phyloP scores from a whole-genome alignment of 1,140 invertebrate genomes.

The Apis laboriosa region DNA sequence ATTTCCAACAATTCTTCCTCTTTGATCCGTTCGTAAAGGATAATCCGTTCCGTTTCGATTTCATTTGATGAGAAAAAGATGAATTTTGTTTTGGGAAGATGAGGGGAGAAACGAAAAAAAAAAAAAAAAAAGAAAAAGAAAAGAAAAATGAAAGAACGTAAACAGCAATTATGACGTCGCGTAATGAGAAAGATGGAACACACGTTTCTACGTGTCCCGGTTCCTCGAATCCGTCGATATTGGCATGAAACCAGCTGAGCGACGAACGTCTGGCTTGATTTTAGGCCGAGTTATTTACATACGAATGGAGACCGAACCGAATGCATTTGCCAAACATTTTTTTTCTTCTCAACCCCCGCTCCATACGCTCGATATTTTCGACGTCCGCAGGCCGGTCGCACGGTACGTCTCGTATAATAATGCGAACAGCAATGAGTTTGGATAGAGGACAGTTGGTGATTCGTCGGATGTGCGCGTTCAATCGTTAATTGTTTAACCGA shows the following conservation, averaged over 20 bases:
- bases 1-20: not conserved
- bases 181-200: conserved; percentile 10
- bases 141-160: not conserved
- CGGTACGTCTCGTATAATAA: conserved; percentile 20
- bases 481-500: conserved; percentile 38
- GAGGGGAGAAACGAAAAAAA: no score
- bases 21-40: not conserved
- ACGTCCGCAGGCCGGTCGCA: conserved; percentile 16
- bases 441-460: not conserved
- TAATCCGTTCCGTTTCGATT: not conserved
- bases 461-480: not conserved
- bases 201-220: conserved; percentile 24
- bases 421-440: not conserved
- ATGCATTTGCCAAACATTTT: conserved; percentile 49
- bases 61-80: not conserved
- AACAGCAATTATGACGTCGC: conserved; percentile 11
- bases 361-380: conserved; percentile 35
- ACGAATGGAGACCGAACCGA: conserved; percentile 47
- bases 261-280: conserved; percentile 53
- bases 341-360: not conserved
- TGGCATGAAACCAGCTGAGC: conserved; percentile 59
- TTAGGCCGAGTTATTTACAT: conserved; percentile 63
- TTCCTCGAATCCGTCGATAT: conserved; percentile 57
- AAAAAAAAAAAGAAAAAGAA: no score
- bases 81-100: not conserved